These are phyloP conservation scores for Lepidocyrtoides sp. DNA, from an alignment of 2,888 invertebrate species.

Conservation along the genomic window DNA sequence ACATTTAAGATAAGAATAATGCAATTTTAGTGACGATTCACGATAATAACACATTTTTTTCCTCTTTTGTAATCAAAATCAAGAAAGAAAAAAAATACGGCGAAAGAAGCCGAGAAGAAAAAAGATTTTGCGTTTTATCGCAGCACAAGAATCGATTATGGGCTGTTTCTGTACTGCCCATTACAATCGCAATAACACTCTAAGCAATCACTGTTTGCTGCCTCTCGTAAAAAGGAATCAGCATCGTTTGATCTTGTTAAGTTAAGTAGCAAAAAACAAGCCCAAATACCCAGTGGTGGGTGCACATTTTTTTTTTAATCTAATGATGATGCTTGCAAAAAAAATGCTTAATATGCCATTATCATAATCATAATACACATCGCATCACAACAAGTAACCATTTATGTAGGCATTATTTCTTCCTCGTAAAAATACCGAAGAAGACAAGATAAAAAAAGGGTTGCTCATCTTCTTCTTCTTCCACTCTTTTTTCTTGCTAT, in stretches of 20 bases:
- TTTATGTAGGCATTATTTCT: neutral
- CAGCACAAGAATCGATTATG: slow-evolving; percentile 41
- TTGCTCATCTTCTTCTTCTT: neutral
- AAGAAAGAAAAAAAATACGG: neutral
- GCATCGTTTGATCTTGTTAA: neutral
- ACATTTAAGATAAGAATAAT: slow-evolving; percentile 13
- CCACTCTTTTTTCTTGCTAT: neutral
- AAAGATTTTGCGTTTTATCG: slow-evolving; percentile 22
- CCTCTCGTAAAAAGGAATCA: neutral
- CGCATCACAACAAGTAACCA: slow-evolving; percentile 12
- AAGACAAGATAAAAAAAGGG: neutral
- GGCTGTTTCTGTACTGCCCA: slow-evolving; percentile 17
- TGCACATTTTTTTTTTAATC: slow-evolving; percentile 4
- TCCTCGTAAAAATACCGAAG: slow-evolving; percentile 4
- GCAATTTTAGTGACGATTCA: neutral
- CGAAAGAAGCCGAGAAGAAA: neutral
- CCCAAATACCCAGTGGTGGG: slow-evolving; percentile 29
- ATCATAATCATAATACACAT: slow-evolving; percentile 41
- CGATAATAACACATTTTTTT: neutral
- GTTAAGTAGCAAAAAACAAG: slow-evolving; percentile 41
- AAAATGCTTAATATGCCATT: slow-evolving; percentile 31
- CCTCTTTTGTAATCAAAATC: neutral
- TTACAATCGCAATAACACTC: too few relatives aligned
- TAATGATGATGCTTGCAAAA: slow-evolving; percentile 33
- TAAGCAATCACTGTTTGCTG: too few relatives aligned